Evolutionary conservation across 1,140 invertebrate species (phyloP), one percentile per base, ranked within the genome.

Genomic region (Sminthurinus signatus): DNA sequence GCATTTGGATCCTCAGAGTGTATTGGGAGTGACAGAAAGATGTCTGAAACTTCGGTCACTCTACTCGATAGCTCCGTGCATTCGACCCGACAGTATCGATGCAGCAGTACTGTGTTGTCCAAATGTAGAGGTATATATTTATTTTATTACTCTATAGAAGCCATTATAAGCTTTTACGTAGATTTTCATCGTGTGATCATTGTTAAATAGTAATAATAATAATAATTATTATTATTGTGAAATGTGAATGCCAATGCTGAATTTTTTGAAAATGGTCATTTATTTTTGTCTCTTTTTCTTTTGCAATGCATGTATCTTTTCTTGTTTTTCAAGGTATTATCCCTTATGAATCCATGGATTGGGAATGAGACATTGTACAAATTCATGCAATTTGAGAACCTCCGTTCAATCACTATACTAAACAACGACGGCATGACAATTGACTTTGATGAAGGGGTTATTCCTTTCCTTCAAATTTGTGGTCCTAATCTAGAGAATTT

Each of bases 371-470:
- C 69, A 4, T 59, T 76, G 15, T 76, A 76, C 60, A 74, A 72
- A 51, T 69, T 74, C 52, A 76, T 76, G 75, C 61, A 62, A 29
- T 68, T 76, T 57, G 74, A 75, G n/a, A 59, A 72, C 31, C 60
- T 76, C 4, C 65, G 67, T 15, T 65, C 70, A 36, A 57, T 76
- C 1, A 70, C 72, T 12, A 51, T 76, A 14, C 70, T 73, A 15
- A 76, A 76, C 65, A 65, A 54, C 50, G 74, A 75, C 3, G 73
- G 68, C 1, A 57, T 74, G 17, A 73, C 73, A 4, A 48, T 77
- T 21, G 74, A 76, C 54, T 78, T 75, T 65, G 72, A 74, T 12
- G 75, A 76, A 56, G 75, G 75, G 2, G 71, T 78, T 31, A 52
- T 78, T 17, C 76, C 76, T 0, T 44, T 78, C 1, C 72, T 78